phyloP scores from a whole-genome alignment of 2,113 vertebrate genomes.

The Hipposideros armiger region DNA sequence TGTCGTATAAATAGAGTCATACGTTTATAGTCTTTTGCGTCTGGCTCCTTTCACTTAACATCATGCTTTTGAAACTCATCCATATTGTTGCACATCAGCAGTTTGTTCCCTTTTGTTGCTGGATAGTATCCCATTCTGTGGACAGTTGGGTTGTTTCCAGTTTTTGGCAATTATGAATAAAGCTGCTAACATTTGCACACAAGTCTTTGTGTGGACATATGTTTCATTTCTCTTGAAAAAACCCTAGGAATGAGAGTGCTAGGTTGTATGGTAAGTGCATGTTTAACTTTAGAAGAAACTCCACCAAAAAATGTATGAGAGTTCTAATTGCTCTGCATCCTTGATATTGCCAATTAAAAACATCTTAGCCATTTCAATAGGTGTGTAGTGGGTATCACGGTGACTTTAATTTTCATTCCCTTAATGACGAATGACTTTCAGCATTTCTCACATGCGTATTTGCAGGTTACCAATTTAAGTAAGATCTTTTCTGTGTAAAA shows the following conservation, averaged over 20 bases:
- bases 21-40: too few species aligned
- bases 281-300: neutral
- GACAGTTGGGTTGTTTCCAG: neutral
- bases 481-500: neutral
- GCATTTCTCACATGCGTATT: neutral
- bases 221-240: neutral
- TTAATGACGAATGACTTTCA: neutral
- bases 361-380: neutral
- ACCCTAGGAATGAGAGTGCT: neutral
- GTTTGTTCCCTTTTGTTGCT: neutral
- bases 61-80: neutral
- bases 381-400: neutral
- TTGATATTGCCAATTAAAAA: neutral
- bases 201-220: neutral
- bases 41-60: neutral
- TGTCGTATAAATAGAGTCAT: rapidly evolving
- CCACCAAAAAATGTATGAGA: neutral
- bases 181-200: neutral
- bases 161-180: neutral
- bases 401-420: constrained; percentile 39
- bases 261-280: neutral
- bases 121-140: neutral
- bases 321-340: neutral
- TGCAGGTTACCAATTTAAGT: neutral
- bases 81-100: rapidly evolving